Evolutionary conservation across 2,888 invertebrate genomes (phyloP).

Genomic region (Conistra vaccinii): DNA sequence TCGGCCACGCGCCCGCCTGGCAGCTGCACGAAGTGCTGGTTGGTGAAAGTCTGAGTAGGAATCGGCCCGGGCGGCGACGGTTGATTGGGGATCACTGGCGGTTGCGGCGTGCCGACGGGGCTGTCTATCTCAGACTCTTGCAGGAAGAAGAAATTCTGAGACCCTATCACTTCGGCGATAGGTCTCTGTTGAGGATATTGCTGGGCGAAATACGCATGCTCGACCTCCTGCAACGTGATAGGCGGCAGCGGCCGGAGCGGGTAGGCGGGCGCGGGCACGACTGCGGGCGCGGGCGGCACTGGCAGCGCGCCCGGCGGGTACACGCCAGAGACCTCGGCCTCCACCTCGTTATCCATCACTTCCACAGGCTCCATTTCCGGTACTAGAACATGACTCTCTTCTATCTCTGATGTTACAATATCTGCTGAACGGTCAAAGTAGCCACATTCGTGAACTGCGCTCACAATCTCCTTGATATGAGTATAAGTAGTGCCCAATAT

Average conservation of each 20-base stretch:
- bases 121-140: constrained; percentile 97
- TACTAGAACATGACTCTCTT: constrained; percentile 64
- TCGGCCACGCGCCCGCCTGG: constrained; percentile 87
- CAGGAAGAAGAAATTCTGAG: constrained; percentile 95
- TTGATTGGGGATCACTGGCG: constrained; percentile 83
- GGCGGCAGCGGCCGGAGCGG: constrained; percentile 90
- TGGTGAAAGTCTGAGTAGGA: constrained; percentile 96
- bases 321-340: constrained; percentile 67
- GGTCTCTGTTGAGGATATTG: constrained; percentile 91
- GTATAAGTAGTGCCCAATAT: constrained; percentile 95
- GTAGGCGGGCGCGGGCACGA: constrained; percentile 89
- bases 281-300: constrained; percentile 88
- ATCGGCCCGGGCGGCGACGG: constrained; percentile 89
- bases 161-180: constrained; percentile 94
- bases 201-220: constrained; percentile 92
- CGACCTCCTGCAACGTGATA: constrained; percentile 91
- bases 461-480: constrained; percentile 94
- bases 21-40: constrained; percentile 93
- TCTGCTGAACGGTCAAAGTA: constrained; percentile 93
- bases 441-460: constrained; percentile 94
- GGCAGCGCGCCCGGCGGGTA: constrained; percentile 82
- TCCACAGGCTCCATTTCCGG: constrained; percentile 72
- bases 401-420: constrained; percentile 68
- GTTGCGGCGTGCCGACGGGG: constrained; percentile 91
- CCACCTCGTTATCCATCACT: constrained; percentile 71